These are phyloP conservation scores for Chunga burmeisteri DNA, from an alignment of 2,113 vertebrate genomes.

Conservation along the genomic window DNA sequence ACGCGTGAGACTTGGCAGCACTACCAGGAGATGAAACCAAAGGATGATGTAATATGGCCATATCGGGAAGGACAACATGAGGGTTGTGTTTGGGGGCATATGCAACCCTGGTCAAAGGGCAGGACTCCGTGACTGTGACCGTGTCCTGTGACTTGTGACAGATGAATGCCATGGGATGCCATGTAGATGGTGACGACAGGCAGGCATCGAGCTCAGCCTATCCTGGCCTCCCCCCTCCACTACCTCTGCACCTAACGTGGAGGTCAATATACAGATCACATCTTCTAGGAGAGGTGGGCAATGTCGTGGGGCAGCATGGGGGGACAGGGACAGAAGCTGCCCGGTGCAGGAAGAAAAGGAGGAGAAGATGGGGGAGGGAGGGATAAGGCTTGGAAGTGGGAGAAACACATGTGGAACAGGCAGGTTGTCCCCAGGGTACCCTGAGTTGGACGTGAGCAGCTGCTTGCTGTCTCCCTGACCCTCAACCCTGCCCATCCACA, in stretches of 20 bases:
- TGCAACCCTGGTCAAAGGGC: background rate
- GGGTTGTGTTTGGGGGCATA: background rate
- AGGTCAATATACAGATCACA: accelerated
- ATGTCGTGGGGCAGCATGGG: background rate
- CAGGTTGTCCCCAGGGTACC: background rate
- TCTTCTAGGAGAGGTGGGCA: background rate
- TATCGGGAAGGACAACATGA: accelerated
- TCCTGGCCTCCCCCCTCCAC: background rate
- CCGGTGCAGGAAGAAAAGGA: background rate
- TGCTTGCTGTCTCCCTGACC: background rate
- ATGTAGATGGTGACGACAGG: background rate
- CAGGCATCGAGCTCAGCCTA: background rate
- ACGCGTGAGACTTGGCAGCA: background rate
- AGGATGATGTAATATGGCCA: background rate
- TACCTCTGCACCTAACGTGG: background rate
- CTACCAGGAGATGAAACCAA: background rate
- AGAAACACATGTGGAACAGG: background rate
- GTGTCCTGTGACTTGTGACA: background rate
- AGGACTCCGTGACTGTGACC: background rate
- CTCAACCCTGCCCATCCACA: background rate
- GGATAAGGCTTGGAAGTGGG: background rate
- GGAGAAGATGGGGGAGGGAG: background rate
- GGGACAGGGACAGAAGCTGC: background rate
- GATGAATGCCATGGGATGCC: accelerated
- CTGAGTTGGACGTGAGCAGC: background rate